Evolutionary conservation across 2,888 invertebrate genomes (phyloP), one percentile per base, ranked within the genome.

Genomic region (Lepidocyrtoides sp.): DNA sequence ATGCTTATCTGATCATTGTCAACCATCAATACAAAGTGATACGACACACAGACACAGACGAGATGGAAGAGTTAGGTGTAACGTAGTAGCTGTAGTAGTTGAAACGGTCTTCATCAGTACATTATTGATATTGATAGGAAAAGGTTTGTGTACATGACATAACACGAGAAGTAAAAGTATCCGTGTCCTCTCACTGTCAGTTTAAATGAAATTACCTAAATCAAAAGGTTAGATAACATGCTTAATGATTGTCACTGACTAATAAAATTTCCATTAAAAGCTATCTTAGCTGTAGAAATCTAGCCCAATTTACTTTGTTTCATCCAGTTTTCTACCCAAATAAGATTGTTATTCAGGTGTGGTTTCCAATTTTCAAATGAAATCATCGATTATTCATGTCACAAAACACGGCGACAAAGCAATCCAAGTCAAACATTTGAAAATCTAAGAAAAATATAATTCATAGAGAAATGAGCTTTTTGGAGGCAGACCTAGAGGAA

Each of bases 351-450:
- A 75, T 41, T 51, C 75, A 75, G 85, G 75, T 85, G 85, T 72
- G 85, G 85, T 72, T 85, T 75, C 23, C 54, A 72, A 85, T 75
- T 85, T 69, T 75, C n/a, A 36, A 84, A 36, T 26, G 72, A 85
- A 75, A 75, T 57, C 75, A 85, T 85, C 72, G 54, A 72, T 85
- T 84, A 84, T 63, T 79, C 57, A 3, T 79, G 51, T 57, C 79
- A 79, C 79, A 79, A 79, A n/a, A 17, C 36, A 69, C 32, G 23
- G 32, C 48, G 77, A 51, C 51, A 51, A 51, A 51, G 26, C 23
- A 1, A 23, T 54, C n/a, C 26, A 17, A 26, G 12, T 75, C 10
- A n/a, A 81, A 60, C 8, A 81, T 14, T 54, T 54, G 2, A 54
- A 54, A 44, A 29, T 14, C 26, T 12, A 29, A 10, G 2, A 63